Conservation (phyloP, 2,797 vertebrate genomes). For the Anisognathus igniventris region DNA sequence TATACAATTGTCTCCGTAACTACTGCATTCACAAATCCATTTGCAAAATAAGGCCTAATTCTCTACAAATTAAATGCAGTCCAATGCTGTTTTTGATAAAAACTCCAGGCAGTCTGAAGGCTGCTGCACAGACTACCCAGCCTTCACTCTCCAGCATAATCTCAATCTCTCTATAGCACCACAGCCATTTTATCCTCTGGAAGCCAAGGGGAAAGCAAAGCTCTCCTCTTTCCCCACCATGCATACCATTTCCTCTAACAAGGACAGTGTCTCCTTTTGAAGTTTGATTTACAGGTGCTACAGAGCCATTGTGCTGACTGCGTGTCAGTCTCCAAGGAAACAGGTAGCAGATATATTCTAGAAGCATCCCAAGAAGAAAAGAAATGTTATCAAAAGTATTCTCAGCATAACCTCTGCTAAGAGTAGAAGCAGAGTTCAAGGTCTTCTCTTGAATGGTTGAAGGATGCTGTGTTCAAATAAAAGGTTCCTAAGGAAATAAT, state of each 20-base stretch:
- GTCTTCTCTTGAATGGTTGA: constrained; percentile 48
- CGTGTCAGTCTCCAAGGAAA: constrained; percentile 67
- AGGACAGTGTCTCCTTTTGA: constrained; percentile 1
- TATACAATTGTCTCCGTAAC: fast-evolving
- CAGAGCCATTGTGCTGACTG: constrained; percentile 33
- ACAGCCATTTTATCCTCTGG: background rate
- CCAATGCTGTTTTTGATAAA: background rate
- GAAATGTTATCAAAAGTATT: constrained; percentile 41
- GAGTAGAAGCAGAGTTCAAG: constrained; percentile 53
- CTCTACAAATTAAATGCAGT: background rate
- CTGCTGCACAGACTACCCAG: background rate
- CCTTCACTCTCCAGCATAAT: background rate
- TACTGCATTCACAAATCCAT: background rate
- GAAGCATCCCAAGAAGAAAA: constrained; percentile 50
- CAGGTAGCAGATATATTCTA: constrained; percentile 37
- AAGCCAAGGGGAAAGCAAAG: background rate
- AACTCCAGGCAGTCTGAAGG: background rate
- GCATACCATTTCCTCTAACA: background rate
- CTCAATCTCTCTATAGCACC: background rate
- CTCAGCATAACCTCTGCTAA: constrained; percentile 37
- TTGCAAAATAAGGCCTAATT: background rate
- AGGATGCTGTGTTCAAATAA: constrained; percentile 56
- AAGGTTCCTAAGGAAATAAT: constrained; percentile 43
- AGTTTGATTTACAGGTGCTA: constrained; percentile 33
- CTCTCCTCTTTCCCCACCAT: background rate